Evolutionary conservation across 1,140 invertebrate genomes (phyloP).

Genomic region (Dryas iulia): DNA sequence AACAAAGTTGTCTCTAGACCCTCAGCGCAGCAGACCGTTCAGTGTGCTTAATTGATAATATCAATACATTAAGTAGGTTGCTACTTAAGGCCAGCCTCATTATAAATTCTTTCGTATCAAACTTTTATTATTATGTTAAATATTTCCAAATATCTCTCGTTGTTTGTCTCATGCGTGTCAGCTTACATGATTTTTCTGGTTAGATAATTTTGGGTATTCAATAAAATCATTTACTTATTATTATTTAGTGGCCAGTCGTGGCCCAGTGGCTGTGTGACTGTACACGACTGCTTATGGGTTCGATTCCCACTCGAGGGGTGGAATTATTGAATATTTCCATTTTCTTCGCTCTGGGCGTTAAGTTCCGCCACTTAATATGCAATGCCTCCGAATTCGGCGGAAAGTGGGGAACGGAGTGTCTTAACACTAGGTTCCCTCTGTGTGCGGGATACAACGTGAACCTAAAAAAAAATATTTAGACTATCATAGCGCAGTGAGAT

Average conservation of each 20-base stretch:
- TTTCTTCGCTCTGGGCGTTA: too few relatives aligned
- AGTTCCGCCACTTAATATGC: too few relatives aligned
- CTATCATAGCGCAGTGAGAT: too few relatives aligned
- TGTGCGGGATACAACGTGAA: too few relatives aligned
- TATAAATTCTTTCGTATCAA: background rate
- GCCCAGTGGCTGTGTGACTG: too few relatives aligned
- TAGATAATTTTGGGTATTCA: background rate
- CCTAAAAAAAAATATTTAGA: too few relatives aligned
- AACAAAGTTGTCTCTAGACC: conserved; percentile 43
- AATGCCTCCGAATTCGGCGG: too few relatives aligned
- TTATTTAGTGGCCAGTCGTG: background rate
- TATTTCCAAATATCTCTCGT: background rate
- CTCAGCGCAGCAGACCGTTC: conserved; percentile 31
- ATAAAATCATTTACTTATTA: background rate
- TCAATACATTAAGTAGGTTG: conserved; percentile 31
- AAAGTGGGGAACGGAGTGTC: too few relatives aligned
- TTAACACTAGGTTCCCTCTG: too few relatives aligned
- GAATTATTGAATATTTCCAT: too few relatives aligned
- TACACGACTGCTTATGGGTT: too few relatives aligned
- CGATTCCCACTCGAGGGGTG: too few relatives aligned
- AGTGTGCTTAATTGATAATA: conserved; percentile 43
- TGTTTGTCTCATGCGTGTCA: background rate
- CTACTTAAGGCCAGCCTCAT: background rate
- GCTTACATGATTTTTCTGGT: background rate
- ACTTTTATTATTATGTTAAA: background rate